phyloP scores from a whole-genome alignment of 2,888 invertebrate species.

The Drosophila paracracens region DNA sequence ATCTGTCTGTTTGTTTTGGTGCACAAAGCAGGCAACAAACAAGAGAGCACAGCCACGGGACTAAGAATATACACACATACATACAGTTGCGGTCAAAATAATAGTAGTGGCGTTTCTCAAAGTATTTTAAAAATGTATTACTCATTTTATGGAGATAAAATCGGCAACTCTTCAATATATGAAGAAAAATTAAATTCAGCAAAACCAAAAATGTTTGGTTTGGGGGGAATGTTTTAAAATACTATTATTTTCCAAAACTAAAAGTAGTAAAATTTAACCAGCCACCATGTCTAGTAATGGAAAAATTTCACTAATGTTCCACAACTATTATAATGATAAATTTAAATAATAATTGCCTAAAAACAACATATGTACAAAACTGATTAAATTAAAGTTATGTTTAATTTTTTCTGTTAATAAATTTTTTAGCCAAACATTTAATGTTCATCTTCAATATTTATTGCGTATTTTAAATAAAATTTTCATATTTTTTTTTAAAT shows the following conservation, averaged over 20 bases:
- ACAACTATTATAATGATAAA: not conserved
- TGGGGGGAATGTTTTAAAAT: not conserved
- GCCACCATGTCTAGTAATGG: no score
- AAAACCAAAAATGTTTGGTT: not conserved
- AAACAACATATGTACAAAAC: not conserved
- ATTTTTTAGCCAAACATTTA: not conserved
- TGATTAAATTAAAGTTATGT: not conserved
- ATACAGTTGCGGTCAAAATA: not conserved
- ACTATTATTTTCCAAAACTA: no score
- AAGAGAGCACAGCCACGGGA: slow-evolving; percentile 2
- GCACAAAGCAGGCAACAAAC: slow-evolving; percentile 25
- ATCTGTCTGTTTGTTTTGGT: slow-evolving; percentile 5
- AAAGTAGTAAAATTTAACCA: no score
- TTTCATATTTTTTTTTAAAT: not conserved
- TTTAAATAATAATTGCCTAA: not conserved
- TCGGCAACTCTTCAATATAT: not conserved
- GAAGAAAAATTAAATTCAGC: not conserved
- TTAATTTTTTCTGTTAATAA: not conserved
- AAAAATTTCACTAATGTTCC: not conserved
- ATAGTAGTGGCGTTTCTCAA: not conserved
- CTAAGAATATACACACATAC: not conserved
- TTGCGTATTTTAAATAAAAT: not conserved
- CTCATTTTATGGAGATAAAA: not conserved
- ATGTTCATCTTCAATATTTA: not conserved
- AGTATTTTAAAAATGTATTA: not conserved